A percentile compares a stretch with the other conserved stretches of the same genome.
Conservation (phyloP, 2,113 vertebrate species). For the Gulo gulo region DNA sequence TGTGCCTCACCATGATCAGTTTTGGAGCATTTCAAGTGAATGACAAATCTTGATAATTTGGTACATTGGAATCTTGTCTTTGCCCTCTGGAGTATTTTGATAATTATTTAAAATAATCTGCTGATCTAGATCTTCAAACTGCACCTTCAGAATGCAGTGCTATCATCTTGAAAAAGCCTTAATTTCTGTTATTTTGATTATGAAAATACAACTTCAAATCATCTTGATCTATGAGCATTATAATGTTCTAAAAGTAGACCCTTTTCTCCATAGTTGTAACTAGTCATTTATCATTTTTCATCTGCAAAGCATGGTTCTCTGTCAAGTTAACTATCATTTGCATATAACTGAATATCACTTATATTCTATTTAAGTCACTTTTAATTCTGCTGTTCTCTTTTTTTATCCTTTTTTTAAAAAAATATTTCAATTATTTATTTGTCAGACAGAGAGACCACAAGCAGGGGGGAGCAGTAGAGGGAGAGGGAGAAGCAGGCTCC, state of each 20-base stretch:
- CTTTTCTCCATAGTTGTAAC: neutral
- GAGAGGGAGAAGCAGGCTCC: too few relatives aligned
- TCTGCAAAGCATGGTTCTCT: neutral
- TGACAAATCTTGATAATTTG: neutral
- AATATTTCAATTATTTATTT: too few relatives aligned
- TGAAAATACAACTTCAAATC: neutral
- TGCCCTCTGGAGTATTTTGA: neutral
- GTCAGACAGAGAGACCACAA: too few relatives aligned
- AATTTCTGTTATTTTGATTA: constrained; percentile 10
- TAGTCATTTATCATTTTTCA: neutral
- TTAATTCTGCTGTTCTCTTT: neutral
- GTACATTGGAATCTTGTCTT: constrained; percentile 9
- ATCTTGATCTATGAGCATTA: neutral
- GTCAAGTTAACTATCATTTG: constrained; percentile 3
- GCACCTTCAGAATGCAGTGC: neutral
- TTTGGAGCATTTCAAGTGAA: neutral
- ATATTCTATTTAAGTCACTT: neutral
- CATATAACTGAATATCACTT: neutral
- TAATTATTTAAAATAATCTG: neutral
- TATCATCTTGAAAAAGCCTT: neutral
- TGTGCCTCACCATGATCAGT: neutral
- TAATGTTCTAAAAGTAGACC: neutral
- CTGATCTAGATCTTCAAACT: neutral
- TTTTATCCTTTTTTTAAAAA: too few relatives aligned
- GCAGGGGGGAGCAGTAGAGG: too few relatives aligned